These are phyloP conservation scores for Porphyrio hochstetteri DNA, from an alignment of 2,113 vertebrate genomes.

Conservation along the genomic window DNA sequence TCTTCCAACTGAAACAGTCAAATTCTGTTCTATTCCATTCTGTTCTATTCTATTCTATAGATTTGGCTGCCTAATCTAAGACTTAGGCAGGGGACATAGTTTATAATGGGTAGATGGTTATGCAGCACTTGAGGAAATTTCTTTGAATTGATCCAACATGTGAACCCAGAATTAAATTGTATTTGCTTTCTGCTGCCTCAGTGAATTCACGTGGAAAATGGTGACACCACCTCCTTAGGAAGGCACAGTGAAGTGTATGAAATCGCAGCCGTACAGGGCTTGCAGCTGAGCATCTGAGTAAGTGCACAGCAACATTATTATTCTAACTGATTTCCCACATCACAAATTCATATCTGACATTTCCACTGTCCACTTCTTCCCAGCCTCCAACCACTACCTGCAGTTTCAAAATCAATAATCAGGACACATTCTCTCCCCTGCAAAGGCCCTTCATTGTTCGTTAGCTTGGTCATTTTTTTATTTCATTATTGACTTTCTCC, in stretches of 20 bases:
- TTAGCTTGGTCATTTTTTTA: neutral
- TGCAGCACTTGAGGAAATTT: neutral
- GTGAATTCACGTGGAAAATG: neutral
- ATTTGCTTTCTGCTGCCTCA: neutral
- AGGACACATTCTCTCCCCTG: neutral
- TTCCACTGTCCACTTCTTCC: conserved; percentile 1
- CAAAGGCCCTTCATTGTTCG: neutral
- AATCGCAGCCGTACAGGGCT: neutral
- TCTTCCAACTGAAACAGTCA: neutral
- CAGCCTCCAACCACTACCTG: neutral
- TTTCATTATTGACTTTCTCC: conserved; percentile 1
- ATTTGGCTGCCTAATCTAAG: neutral
- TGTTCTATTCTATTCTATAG: neutral
- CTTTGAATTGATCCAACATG: neutral
- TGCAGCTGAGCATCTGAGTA: neutral
- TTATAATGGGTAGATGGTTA: neutral
- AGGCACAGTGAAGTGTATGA: neutral
- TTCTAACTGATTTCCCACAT: neutral
- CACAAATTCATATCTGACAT: conserved; percentile 10
- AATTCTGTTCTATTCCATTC: too few species aligned
- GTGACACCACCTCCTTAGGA: fast-evolving
- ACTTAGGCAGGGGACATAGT: neutral
- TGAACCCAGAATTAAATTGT: neutral
- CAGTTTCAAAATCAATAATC: neutral
- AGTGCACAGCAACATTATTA: neutral